phyloP scores from a whole-genome alignment of 1,140 invertebrate genomes.

The Aethina tumida region DNA sequence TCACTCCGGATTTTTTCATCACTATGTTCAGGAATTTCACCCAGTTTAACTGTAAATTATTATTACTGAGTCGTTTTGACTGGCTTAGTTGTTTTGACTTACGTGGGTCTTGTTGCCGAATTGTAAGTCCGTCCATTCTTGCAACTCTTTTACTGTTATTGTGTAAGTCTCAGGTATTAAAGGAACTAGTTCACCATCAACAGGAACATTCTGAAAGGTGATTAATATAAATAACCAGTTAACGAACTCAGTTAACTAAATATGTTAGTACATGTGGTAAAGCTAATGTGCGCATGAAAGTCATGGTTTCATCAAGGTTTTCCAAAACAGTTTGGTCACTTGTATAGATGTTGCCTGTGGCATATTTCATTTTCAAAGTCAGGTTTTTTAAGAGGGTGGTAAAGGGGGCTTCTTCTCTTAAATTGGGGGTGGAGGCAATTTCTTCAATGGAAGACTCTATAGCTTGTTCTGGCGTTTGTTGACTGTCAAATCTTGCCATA shows the following conservation, averaged over 20 bases:
- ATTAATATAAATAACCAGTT: constrained; percentile 3
- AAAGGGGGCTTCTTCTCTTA: too few relatives aligned
- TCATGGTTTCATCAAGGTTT: constrained; percentile 17
- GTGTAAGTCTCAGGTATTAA: constrained; percentile 3
- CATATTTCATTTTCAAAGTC: constrained; percentile 17
- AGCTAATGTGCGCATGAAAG: constrained; percentile 19
- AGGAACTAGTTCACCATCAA: constrained; percentile 5
- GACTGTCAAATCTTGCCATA: not conserved
- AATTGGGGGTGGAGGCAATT: too few relatives aligned
- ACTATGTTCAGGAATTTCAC: constrained; percentile 23
- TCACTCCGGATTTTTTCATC: constrained; percentile 16
- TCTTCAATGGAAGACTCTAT: too few relatives aligned
- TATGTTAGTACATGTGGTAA: too few relatives aligned
- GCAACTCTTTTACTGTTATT: constrained; percentile 21
- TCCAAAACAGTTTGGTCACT: constrained; percentile 12
- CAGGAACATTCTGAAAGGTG: constrained; percentile 16
- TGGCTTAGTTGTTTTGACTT: not conserved
- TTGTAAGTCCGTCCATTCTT: constrained; percentile 25
- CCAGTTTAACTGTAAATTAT: constrained; percentile 30
- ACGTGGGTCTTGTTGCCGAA: constrained; percentile 18
- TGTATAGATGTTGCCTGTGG: constrained; percentile 6
- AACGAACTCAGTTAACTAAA: not conserved
- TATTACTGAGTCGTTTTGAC: not conserved
- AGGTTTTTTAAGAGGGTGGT: constrained; percentile 18
- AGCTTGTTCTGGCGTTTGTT: not conserved